These are phyloP conservation scores for Apostichopus japonicus DNA, from an alignment of 35 echinoderm and acorn worm species.

Conservation along the genomic window DNA sequence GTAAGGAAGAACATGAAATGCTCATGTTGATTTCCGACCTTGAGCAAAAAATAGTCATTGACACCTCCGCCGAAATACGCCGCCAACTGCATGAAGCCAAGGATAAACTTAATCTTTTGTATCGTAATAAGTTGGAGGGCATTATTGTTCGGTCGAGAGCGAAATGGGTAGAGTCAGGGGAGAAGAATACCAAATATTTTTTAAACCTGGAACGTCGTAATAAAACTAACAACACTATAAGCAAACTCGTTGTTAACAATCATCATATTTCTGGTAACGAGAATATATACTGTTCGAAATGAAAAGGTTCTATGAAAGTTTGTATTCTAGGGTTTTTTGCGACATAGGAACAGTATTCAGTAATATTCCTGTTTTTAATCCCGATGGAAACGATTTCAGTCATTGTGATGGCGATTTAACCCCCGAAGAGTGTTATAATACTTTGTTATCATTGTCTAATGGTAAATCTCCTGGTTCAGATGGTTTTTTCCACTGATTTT, in stretches of 20 bases:
- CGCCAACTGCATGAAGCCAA: not conserved
- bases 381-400: not conserved
- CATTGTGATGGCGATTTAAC: too few species aligned
- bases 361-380: not conserved
- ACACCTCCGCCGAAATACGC: not conserved
- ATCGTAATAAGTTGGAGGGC: not conserved
- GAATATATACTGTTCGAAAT: too few species aligned
- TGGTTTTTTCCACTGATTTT: not conserved
- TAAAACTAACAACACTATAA: not conserved
- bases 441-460: not conserved
- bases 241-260: not conserved
- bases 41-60: not conserved
- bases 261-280: not conserved
- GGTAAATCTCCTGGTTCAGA: not conserved
- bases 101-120: not conserved
- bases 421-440: not conserved
- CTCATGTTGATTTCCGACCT: not conserved
- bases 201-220: not conserved
- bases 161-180: not conserved
- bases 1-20: not conserved
- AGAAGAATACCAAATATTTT: too few species aligned
- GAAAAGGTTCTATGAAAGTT: not conserved
- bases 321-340: not conserved
- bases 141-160: not conserved
- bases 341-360: not conserved